Percentiles rank a stretch among this genome's conserved stretches.
Evolutionary conservation across 2,797 vertebrate species (phyloP).

Genomic region (Sebastes kiyomatsui): DNA sequence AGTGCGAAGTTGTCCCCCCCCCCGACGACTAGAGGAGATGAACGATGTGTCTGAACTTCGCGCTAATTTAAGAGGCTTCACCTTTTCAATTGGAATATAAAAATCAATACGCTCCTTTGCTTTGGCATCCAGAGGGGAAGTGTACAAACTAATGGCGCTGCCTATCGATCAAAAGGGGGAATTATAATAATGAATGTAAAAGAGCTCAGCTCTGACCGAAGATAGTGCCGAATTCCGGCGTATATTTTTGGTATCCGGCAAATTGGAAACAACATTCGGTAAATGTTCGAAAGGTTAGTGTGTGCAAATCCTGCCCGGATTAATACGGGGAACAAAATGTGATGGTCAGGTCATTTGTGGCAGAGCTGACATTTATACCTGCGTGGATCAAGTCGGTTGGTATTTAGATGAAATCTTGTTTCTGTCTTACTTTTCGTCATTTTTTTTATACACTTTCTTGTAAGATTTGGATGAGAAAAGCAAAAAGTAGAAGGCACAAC

Average conservation of each 20-base stretch:
- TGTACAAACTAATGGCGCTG: conserved; percentile 55
- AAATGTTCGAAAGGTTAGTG: conserved; percentile 57
- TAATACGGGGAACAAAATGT: conserved; percentile 14
- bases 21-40: conserved; percentile 13
- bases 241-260: conserved; percentile 61
- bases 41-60: conserved; percentile 33
- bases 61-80: conserved; percentile 71
- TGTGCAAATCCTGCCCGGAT: conserved; percentile 36
- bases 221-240: conserved; percentile 36
- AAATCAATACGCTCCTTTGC: conserved; percentile 68
- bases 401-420: conserved; percentile 16
- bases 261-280: conserved; percentile 53
- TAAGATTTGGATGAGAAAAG: not conserved
- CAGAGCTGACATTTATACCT: conserved; percentile 52
- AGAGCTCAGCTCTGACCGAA: conserved; percentile 47
- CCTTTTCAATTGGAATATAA: conserved; percentile 74
- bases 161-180: conserved; percentile 70
- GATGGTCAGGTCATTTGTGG: conserved; percentile 15
- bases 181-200: conserved; percentile 77
- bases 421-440: not conserved
- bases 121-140: conserved; percentile 40
- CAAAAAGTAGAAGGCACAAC: conserved; percentile 8
- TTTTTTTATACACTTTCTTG: not conserved
- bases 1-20: conserved; percentile 20
- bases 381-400: not conserved